Base-by-base conservation (phyloP, 2,113 vertebrate species). In the Zapornia atra region DNA sequence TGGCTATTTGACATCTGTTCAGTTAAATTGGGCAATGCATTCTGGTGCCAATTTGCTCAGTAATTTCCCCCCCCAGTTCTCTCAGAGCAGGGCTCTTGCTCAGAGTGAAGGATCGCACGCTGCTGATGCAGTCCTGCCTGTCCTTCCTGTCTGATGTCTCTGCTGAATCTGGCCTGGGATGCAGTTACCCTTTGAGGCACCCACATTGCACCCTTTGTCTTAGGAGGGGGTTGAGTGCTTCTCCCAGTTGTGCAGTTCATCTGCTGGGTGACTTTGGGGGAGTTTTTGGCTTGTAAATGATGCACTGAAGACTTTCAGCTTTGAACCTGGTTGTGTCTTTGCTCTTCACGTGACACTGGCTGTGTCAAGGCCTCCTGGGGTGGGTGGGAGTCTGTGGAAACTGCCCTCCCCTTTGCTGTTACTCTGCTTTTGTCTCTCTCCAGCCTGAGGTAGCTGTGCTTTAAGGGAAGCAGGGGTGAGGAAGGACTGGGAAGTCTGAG, bases 1-100 rank as follows among this genome's bases (percentile, higher is more conserved):
- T 95, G 96, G 72, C 84, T 77, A 13, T 94, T 88, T 96, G 96
- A 94, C 97, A 97, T 92, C 97, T 97, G 95, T 90, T 97, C 4
- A 1, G 33, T 85, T 48, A 60, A 91, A 91, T 26, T 33, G 93
- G 81, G 71, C 88, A 59, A 38, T 46, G 19, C 3, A 1, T 93
- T 88, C 2, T 70, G 84, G 50, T 91, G 91, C 91, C 86, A 63
- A 4, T 61, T 93, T 53, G 2, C 48, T 26, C 33, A 1, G 57
- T 22, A 60, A 22, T 25, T 51, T 2, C 48, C 46, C 34, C 5
- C 28, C 51, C 73, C 36, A 21, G 40, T 12, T 68, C 66, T 11
- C 6, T 4, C 25, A 12, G 33, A 15, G 2, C 42, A 50, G 65
- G 25, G 65, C 82, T n/a, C 79, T 22, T 26, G 64, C 31, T 80